Evolutionary conservation across 2,888 invertebrate genomes (phyloP).

Genomic region (Philaethria dido): DNA sequence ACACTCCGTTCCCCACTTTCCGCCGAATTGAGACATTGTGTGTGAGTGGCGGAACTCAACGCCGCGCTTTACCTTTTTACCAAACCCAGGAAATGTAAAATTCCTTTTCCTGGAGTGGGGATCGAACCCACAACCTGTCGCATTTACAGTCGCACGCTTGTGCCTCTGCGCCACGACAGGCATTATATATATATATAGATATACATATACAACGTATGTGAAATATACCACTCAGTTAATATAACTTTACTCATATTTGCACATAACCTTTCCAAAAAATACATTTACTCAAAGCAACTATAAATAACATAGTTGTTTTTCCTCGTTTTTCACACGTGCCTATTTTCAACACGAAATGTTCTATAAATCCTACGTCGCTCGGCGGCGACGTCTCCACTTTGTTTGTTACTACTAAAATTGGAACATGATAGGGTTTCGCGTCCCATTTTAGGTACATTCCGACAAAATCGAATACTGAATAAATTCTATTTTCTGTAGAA

Average conservation of each 20-base stretch:
- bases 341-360: slow-evolving; percentile 28
- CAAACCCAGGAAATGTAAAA: no score
- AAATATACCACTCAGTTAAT: neutral
- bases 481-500: slow-evolving; percentile 4
- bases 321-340: slow-evolving; percentile 14
- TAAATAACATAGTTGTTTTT: slow-evolving; percentile 14
- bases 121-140: no score
- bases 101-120: no score
- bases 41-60: no score
- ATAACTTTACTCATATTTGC: neutral
- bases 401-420: slow-evolving; percentile 34
- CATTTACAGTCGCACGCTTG: no score
- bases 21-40: no score
- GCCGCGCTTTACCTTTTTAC: no score
- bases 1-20: no score
- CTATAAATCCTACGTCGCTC: slow-evolving; percentile 30
- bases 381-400: slow-evolving; percentile 37
- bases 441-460: slow-evolving; percentile 34
- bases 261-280: slow-evolving; percentile 3
- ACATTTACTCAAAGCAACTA: slow-evolving; percentile 13
- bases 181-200: no score
- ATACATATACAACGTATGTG: neutral
- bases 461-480: slow-evolving; percentile 28
- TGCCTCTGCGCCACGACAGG: no score
- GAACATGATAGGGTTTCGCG: slow-evolving; percentile 35